A percentile compares a stretch with the other conserved stretches of the same genome.
Evolutionary conservation across 1,140 invertebrate genomes (phyloP).

Genomic region (Belonocnema kinseyi): DNA sequence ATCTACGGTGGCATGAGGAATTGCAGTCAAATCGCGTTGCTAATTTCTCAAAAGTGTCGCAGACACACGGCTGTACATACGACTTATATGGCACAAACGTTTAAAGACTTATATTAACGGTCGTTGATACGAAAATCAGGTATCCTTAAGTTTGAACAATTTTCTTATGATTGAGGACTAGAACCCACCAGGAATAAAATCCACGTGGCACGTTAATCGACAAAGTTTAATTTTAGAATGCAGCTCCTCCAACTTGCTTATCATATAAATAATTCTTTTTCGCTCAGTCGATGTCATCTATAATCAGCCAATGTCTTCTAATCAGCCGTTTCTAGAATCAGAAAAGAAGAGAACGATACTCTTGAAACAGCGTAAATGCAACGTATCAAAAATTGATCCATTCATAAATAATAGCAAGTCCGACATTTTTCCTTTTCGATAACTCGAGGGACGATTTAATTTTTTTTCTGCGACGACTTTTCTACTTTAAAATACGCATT

Average conservation of each 20-base stretch:
- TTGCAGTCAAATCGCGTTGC: slow-evolving; percentile 63
- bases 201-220: slow-evolving; percentile 6
- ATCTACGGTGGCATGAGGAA: slow-evolving; percentile 44
- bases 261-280: slow-evolving; percentile 60
- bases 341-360: slow-evolving; percentile 61
- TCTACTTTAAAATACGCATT: not conserved
- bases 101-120: slow-evolving; percentile 39
- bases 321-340: slow-evolving; percentile 71
- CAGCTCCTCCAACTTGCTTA: slow-evolving; percentile 48
- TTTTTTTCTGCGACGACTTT: not conserved
- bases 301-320: slow-evolving; percentile 57
- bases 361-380: slow-evolving; percentile 49
- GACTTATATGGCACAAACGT: slow-evolving; percentile 43
- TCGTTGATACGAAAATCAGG: slow-evolving; percentile 33
- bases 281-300: slow-evolving; percentile 53
- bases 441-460: not conserved
- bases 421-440: slow-evolving; percentile 9
- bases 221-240: slow-evolving; percentile 56
- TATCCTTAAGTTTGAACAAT: slow-evolving; percentile 21
- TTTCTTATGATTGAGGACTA: slow-evolving; percentile 35
- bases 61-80: slow-evolving; percentile 27
- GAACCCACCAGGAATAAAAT: slow-evolving; percentile 39
- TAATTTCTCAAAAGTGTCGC: slow-evolving; percentile 46
- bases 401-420: slow-evolving; percentile 63
- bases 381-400: slow-evolving; percentile 43